Base-by-base conservation (phyloP, 2,113 vertebrate genomes). In the Chaetura pelagica region DNA sequence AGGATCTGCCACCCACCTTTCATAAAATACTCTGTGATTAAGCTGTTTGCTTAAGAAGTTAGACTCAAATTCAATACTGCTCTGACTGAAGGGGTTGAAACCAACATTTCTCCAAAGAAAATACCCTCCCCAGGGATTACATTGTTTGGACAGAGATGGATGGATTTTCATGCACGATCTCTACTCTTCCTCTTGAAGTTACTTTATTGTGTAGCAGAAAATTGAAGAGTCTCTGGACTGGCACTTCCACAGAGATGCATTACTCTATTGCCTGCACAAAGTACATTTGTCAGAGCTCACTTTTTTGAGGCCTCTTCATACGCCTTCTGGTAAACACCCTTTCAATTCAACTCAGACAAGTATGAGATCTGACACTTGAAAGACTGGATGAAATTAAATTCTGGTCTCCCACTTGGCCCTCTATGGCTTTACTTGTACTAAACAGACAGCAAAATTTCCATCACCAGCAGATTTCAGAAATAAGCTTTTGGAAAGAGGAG, bases 1-100 rank as follows among this genome's bases (percentile, higher is more conserved):
- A 94, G 68, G 79, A 75, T 92, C 66, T 89, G 68, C 93, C 95
- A 96, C 95, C 90, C 86, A 97, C 93, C 23, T 55, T 93, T 92
- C 84, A 55, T 52, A 81, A 24, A 87, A n/a, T 84, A 24, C 17
- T 57, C 15, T 35, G 75, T 27, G 29, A 34, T 84, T 96, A 87
- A 94, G 52, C 49, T 1, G 4, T 91, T 93, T 2, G 1, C 67
- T 94, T 75, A 78, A 34, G 23, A 93, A 90, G 76, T 46, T 87
- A 90, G 35, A 61, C 48, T 54, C 46, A 38, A 23, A 79, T 88
- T 92, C 52, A 92, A 78, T 7, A n/a, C 10, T 46, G 14, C 38
- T 94, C 61, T 63, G 15, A 74, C 42, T 78, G 26, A 78, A 84
- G 26, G 7, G 16, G 24, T 62, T 74, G 76, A 77, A 93, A 81